Evolutionary conservation across 2,797 vertebrate species (phyloP).

Genomic region (Sebastes trivittatus): DNA sequence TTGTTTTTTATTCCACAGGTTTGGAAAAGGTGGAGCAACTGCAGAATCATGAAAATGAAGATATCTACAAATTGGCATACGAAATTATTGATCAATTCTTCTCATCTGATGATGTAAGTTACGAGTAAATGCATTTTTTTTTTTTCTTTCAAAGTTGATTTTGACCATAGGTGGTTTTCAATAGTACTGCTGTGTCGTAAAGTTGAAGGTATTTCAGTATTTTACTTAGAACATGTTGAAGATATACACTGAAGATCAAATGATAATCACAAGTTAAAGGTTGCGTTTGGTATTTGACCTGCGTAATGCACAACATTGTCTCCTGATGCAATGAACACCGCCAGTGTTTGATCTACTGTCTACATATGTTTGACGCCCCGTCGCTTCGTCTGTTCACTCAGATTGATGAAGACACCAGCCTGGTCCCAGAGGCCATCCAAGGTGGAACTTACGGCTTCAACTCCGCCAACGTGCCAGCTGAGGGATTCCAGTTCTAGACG

Average conservation of each 20-base stretch:
- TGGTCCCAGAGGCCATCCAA: constrained; percentile 97
- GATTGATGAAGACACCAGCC: constrained; percentile 98
- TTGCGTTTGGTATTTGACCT: background rate
- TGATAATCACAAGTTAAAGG: background rate
- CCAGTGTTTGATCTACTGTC: background rate
- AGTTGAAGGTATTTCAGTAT: background rate
- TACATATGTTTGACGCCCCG: background rate
- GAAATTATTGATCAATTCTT: constrained; percentile 99
- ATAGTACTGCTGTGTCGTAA: background rate
- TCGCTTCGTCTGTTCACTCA: constrained; percentile 50
- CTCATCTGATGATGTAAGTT: constrained; percentile 92
- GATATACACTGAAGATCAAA: background rate
- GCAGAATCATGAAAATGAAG: constrained; percentile 99
- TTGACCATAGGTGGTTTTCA: background rate
- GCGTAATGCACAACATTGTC: background rate
- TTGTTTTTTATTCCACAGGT: constrained; percentile 75
- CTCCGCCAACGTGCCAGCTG: constrained; percentile 98
- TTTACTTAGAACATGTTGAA: background rate
- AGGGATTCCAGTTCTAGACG: constrained; percentile 99
- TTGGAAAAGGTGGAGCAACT: constrained; percentile 99
- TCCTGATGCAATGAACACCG: background rate
- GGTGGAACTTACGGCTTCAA: constrained; percentile 99
- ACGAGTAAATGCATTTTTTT: too few relatives aligned
- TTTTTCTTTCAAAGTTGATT: background rate
- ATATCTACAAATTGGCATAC: constrained; percentile 99